phyloP scores from a whole-genome alignment of 2,888 invertebrate species.

The Bhutanitis thaidina region DNA sequence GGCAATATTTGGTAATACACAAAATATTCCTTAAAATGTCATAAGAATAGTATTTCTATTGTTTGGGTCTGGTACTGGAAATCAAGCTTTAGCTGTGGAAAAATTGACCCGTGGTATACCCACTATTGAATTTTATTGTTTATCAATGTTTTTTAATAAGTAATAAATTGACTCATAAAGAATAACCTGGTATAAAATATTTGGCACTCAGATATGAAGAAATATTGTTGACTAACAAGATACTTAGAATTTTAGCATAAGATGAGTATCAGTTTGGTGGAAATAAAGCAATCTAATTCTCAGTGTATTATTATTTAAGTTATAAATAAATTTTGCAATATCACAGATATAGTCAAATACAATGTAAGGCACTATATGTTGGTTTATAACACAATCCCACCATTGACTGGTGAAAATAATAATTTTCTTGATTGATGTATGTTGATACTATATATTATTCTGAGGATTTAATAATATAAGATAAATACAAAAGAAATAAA shows the following conservation, averaged over 20 bases:
- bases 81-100: too few species aligned
- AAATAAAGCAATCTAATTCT: constrained; percentile 9
- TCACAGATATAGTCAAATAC: constrained; percentile 51
- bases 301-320: constrained; percentile 8
- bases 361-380: constrained; percentile 53
- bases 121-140: too few species aligned
- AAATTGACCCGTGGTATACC: too few species aligned
- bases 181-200: neutral
- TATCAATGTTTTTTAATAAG: too few species aligned
- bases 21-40: too few species aligned
- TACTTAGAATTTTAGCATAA: neutral
- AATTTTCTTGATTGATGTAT: too few species aligned
- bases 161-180: neutral
- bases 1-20: too few species aligned
- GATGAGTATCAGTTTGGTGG: neutral
- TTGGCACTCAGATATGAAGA: constrained; percentile 8
- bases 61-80: too few species aligned
- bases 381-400: neutral
- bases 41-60: too few species aligned
- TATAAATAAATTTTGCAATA: constrained; percentile 28
- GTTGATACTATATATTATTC: neutral
- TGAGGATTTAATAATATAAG: neutral
- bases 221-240: neutral
- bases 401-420: constrained; percentile 25
- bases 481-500: neutral